Evolutionary conservation across 2,888 invertebrate species (phyloP), one percentile per base, ranked within the genome.

Genomic region (Bibio marci): DNA sequence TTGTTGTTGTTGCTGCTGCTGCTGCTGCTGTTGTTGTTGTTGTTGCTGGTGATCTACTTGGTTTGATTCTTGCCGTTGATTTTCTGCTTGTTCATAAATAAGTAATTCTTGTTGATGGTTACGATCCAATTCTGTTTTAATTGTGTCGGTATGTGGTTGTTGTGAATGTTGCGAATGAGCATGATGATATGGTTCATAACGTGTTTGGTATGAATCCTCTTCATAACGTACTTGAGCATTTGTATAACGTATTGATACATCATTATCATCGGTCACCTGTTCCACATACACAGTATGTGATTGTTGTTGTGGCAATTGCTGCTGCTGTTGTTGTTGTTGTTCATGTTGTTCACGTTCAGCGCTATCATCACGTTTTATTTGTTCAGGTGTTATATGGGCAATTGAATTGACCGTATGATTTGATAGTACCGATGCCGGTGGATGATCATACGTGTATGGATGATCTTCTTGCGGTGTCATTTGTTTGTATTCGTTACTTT

Each of bases 361-460:
- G 18, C 15, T 36, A 25, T 26, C 15, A 10, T 27, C 25, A 18
- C 15, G 15, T 26, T 40, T 30, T 18, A 40, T 14, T 26, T 43
- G 43, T 30, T 59, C 60, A 3, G 55, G 54, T n/a, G 11, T 11
- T n/a, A 33, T 7, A 19, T 33, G 33, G 14, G 33, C 33, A 12
- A 18, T 10, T 19, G 33, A 6, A 8, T 6, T 18, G 6, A 34
- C 32, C 5, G 36, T 28, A 14, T 38, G 41, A 27, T 26, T 27
- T 3, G 40, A 6, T 18, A 40, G 30, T 2, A 30, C 35, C 5
- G 28, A 26, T 4, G 26, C 18, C 5, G 38, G 18, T 34, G 38
- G 35, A 13, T 37, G 37, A 32, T 44, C 43, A 26, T 44, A 44
- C 7, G 38, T 36, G 30, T 43, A 43, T 8, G 40, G 37, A 18